Conservation (phyloP, 1,140 invertebrate species). For the Papilio polyxenes region DNA sequence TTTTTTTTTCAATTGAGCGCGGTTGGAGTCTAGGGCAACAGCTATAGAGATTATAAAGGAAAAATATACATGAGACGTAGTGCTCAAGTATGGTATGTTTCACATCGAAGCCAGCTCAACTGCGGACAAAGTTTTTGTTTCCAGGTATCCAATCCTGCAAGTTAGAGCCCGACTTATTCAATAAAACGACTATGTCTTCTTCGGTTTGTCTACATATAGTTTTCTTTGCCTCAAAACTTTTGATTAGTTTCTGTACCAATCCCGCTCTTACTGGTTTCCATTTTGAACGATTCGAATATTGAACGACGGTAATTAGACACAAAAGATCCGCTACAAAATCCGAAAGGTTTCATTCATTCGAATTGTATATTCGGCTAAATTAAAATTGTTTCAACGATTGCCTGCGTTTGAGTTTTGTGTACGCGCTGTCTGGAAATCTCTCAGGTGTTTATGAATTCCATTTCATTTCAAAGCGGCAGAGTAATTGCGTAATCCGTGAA, state of each 20-base stretch:
- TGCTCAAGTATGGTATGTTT: constrained; percentile 23
- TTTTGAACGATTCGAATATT: constrained; percentile 37
- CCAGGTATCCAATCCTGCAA: constrained; percentile 50
- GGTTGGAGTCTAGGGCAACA: background rate
- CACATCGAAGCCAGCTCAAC: constrained; percentile 47
- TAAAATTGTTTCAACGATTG: constrained; percentile 57
- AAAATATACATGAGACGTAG: background rate
- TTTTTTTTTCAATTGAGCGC: too few relatives aligned
- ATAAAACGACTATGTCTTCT: constrained; percentile 63
- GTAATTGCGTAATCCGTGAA: constrained; percentile 39
- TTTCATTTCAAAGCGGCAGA: constrained; percentile 40
- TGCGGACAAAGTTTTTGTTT: constrained; percentile 50
- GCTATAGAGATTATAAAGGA: constrained; percentile 27
- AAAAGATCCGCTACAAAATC: constrained; percentile 27
- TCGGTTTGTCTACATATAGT: constrained; percentile 47
- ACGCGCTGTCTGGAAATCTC: constrained; percentile 35
- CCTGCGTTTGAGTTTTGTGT: constrained; percentile 37
- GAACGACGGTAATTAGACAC: constrained; percentile 35
- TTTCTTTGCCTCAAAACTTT: constrained; percentile 59
- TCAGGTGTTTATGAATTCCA: constrained; percentile 46
- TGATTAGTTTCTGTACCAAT: constrained; percentile 61
- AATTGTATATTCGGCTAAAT: constrained; percentile 48
- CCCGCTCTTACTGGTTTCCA: constrained; percentile 30
- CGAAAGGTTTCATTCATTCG: constrained; percentile 31
- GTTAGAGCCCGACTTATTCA: constrained; percentile 53